phyloP scores from a whole-genome alignment of 1,140 invertebrate genomes.

The Musca domestica region DNA sequence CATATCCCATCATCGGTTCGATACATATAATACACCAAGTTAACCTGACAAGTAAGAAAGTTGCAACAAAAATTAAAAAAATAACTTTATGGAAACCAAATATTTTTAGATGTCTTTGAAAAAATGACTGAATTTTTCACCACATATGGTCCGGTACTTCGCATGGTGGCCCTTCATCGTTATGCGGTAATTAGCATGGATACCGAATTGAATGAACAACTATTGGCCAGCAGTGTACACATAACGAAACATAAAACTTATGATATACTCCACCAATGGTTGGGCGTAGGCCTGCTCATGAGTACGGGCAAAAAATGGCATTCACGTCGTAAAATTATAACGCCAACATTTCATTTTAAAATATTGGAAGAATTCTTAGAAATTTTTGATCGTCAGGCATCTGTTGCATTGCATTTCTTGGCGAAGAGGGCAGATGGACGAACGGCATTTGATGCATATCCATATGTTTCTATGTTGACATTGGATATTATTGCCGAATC shows the following conservation, averaged over 20 bases:
- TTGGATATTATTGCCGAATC: slow-evolving; percentile 63
- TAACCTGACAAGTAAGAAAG: neutral
- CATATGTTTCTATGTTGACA: slow-evolving; percentile 35
- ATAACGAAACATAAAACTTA: slow-evolving; percentile 19
- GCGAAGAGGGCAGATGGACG: slow-evolving; percentile 34
- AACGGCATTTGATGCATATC: slow-evolving; percentile 35
- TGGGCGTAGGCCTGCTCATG: slow-evolving; percentile 43
- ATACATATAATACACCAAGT: neutral
- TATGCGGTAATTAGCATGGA: neutral
- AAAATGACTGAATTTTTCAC: neutral
- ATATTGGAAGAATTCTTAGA: slow-evolving; percentile 76
- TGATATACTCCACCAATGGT: slow-evolving; percentile 29
- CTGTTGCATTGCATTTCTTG: slow-evolving; percentile 56
- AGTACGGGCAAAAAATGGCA: slow-evolving; percentile 68
- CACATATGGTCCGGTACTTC: neutral
- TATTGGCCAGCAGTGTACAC: slow-evolving; percentile 15
- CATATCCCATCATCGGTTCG: neutral
- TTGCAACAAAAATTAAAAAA: too few relatives aligned
- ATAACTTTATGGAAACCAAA: too few relatives aligned
- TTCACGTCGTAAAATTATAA: slow-evolving; percentile 70
- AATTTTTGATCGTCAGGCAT: slow-evolving; percentile 66
- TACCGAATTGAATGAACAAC: slow-evolving; percentile 20
- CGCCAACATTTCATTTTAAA: slow-evolving; percentile 81
- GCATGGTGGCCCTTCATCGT: neutral
- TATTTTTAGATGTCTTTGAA: neutral